A percentile compares a stretch with the other conserved stretches of the same genome.
These are phyloP conservation scores for Karalla daura DNA, from an alignment of 2,797 vertebrate genomes.

Conservation along the genomic window DNA sequence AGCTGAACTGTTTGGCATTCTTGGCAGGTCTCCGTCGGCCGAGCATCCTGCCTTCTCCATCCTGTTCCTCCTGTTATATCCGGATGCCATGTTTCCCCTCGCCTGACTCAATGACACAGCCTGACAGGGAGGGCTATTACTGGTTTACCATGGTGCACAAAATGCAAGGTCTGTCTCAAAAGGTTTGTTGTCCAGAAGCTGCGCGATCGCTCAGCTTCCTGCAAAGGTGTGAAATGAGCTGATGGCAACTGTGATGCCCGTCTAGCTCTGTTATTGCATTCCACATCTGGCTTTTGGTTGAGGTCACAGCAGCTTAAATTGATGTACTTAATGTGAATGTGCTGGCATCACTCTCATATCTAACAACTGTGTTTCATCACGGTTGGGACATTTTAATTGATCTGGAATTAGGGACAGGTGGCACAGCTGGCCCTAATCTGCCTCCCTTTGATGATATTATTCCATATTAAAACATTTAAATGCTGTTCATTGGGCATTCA, in stretches of 20 bases:
- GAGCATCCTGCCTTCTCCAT: slow-evolving; percentile 22
- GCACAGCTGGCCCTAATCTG: too few relatives aligned
- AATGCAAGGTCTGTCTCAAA: slow-evolving; percentile 52
- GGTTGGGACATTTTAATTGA: slow-evolving; percentile 20
- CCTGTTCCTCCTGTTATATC: slow-evolving; percentile 50
- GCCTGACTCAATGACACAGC: slow-evolving; percentile 63
- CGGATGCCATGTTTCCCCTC: slow-evolving; percentile 59
- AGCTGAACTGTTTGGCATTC: slow-evolving; percentile 63
- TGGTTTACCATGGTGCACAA: slow-evolving; percentile 48
- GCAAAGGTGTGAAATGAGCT: slow-evolving; percentile 51
- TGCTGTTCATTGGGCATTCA: not conserved
- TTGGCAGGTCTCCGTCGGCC: slow-evolving; percentile 15
- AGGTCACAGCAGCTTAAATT: slow-evolving; percentile 23
- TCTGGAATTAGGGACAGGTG: slow-evolving; percentile 1
- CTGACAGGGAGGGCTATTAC: slow-evolving; percentile 67
- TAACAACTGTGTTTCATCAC: not conserved
- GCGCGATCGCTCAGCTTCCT: slow-evolving; percentile 63
- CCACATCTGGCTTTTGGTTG: slow-evolving; percentile 17
- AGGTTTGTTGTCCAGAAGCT: slow-evolving; percentile 46
- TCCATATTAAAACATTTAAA: not conserved
- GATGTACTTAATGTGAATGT: slow-evolving; percentile 13
- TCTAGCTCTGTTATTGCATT: slow-evolving; percentile 41
- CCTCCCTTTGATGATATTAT: not conserved
- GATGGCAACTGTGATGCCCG: slow-evolving; percentile 48
- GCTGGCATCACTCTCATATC: not conserved